Conservation (phyloP, 1,140 invertebrate genomes). For the Cydia pomonella region DNA sequence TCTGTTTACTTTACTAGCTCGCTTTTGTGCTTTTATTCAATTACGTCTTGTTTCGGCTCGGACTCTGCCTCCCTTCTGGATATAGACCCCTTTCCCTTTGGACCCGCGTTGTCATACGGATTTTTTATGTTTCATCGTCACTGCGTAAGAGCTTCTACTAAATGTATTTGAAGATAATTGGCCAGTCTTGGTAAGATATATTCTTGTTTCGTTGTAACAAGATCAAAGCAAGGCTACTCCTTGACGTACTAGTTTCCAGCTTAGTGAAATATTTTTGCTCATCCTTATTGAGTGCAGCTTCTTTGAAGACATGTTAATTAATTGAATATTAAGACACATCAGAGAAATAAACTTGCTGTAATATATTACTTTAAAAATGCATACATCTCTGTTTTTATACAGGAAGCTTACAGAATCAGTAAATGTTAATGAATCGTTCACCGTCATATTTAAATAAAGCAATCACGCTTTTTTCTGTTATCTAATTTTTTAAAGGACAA, state of each 20-base stretch:
- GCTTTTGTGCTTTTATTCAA: constrained; percentile 67
- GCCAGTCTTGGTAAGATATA: neutral
- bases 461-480: too few species aligned
- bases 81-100: constrained; percentile 29
- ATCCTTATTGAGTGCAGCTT: neutral
- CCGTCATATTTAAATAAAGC: too few species aligned
- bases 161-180: neutral
- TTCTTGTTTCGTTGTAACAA: neutral
- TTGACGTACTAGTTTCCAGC: neutral
- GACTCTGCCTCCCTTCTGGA: constrained; percentile 28
- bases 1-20: constrained; percentile 68
- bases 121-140: constrained; percentile 18
- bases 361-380: too few species aligned
- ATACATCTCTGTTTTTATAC: too few species aligned
- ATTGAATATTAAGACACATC: too few species aligned
- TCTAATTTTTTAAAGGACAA: too few species aligned
- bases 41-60: constrained; percentile 42
- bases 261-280: neutral
- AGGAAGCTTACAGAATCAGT: too few species aligned
- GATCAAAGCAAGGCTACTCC: neutral
- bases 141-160: neutral
- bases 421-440: too few species aligned
- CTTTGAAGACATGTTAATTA: neutral
- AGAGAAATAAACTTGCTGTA: too few species aligned
- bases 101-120: constrained; percentile 23